These are phyloP conservation scores for Sinotaia quadrata DNA, from an alignment of 2,888 invertebrate species.

Conservation along the genomic window DNA sequence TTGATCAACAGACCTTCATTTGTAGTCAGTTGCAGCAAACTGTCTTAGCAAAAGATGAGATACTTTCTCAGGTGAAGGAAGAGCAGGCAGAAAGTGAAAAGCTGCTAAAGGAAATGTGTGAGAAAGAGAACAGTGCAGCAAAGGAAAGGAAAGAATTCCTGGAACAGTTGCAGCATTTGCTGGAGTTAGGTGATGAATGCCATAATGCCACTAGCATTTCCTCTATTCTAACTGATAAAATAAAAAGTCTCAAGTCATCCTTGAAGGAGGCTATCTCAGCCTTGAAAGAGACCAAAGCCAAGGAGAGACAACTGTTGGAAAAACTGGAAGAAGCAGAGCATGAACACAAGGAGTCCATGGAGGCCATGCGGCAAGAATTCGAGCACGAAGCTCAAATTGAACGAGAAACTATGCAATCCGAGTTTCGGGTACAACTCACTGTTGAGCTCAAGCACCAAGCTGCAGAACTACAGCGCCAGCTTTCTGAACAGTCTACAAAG, in stretches of 20 bases:
- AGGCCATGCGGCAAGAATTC: slow-evolving; percentile 52
- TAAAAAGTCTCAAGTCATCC: slow-evolving; percentile 24
- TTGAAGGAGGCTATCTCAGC: slow-evolving; percentile 26
- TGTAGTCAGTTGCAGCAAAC: slow-evolving; percentile 14
- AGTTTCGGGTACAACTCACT: slow-evolving; percentile 57
- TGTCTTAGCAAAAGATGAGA: slow-evolving; percentile 39
- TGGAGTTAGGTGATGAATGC: background rate
- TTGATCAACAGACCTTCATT: slow-evolving; percentile 26
- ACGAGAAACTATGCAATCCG: slow-evolving; percentile 54
- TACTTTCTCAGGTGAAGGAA: slow-evolving; percentile 43
- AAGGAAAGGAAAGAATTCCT: slow-evolving; percentile 30
- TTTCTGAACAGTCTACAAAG: background rate
- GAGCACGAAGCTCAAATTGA: slow-evolving; percentile 55
- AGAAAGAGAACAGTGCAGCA: slow-evolving; percentile 29
- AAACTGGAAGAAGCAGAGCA: slow-evolving; percentile 41
- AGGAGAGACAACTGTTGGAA: slow-evolving; percentile 27
- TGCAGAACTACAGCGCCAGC: slow-evolving; percentile 42
- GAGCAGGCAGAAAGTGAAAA: slow-evolving; percentile 43
- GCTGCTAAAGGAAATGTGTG: slow-evolving; percentile 31
- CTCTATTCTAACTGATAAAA: slow-evolving; percentile 24
- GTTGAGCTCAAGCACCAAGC: slow-evolving; percentile 58
- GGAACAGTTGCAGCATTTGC: slow-evolving; percentile 9
- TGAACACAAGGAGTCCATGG: slow-evolving; percentile 38
- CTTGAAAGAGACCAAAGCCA: slow-evolving; percentile 18
- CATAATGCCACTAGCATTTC: background rate